These are phyloP conservation scores for Sakesphorus luctuosus DNA, from an alignment of 2,113 vertebrate species.

Conservation along the genomic window DNA sequence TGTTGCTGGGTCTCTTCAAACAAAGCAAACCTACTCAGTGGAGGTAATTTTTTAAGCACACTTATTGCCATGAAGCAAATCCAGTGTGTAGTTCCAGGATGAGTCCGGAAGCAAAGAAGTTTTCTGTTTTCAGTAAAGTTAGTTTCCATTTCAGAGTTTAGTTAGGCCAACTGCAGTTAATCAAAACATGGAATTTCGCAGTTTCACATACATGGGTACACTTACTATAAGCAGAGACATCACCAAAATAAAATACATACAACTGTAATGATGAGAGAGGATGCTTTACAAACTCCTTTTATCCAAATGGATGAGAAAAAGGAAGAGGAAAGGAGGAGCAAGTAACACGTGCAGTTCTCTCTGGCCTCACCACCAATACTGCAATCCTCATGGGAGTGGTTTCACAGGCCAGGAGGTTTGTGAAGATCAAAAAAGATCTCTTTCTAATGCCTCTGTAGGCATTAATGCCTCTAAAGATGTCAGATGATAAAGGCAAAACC, in stretches of 20 bases:
- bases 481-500: neutral
- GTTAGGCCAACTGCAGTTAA: constrained; percentile 23
- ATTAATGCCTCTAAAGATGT: neutral
- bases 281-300: neutral
- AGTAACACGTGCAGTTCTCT: too few relatives aligned
- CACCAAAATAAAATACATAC: neutral
- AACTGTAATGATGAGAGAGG: neutral
- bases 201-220: neutral
- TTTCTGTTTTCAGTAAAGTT: constrained; percentile 51
- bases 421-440: neutral
- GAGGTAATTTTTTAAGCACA: constrained; percentile 33
- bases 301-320: neutral
- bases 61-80: constrained; percentile 52
- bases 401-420: neutral
- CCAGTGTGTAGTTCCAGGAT: constrained; percentile 60
- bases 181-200: neutral
- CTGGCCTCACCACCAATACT: neutral
- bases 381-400: neutral
- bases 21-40: neutral
- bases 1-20: neutral
- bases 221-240: neutral
- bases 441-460: neutral
- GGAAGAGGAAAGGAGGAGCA: neutral
- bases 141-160: constrained; percentile 53
- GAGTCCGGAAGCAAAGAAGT: constrained; percentile 33